Percentiles rank a stretch among this genome's conserved stretches.
phyloP scores from a whole-genome alignment of 2,113 vertebrate genomes.

The Lepus americanus region DNA sequence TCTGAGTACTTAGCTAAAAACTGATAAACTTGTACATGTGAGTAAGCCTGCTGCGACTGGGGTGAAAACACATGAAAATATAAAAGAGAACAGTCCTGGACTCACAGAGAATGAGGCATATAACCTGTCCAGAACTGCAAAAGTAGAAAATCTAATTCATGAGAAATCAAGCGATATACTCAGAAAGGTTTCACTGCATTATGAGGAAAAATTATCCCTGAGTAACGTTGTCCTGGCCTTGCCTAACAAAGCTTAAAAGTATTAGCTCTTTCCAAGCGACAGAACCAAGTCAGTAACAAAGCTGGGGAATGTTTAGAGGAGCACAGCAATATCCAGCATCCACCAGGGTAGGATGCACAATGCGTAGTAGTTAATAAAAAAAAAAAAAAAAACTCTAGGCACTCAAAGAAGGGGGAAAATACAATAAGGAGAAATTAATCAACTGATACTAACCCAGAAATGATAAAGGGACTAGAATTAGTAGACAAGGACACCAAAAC shows the following conservation, averaged over 20 bases:
- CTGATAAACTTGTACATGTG: background rate
- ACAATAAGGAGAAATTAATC: background rate
- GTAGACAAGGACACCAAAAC: constrained; percentile 6
- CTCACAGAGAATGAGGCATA: background rate
- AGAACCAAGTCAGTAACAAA: constrained; percentile 33
- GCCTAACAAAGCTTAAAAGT: constrained; percentile 13
- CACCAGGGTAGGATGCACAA: background rate
- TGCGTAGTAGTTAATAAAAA: constrained; percentile 3
- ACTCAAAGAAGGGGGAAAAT: constrained; percentile 27
- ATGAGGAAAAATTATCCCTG: background rate
- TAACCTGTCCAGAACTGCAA: background rate
- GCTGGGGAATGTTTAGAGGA: background rate
- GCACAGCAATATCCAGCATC: background rate
- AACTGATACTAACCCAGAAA: background rate
- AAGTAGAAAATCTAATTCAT: background rate
- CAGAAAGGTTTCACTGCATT: background rate
- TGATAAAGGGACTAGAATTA: constrained; percentile 30
- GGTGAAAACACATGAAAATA: background rate
- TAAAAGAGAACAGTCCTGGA: background rate
- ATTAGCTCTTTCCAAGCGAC: constrained; percentile 9
- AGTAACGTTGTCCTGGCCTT: background rate
- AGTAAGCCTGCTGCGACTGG: background rate
- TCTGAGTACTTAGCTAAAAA: constrained; percentile 12
- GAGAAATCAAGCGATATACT: background rate
- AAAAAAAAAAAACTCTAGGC: background rate